These are phyloP conservation scores for Rhinogobio ventralis DNA, from an alignment of 2,797 vertebrate species.

Conservation along the genomic window DNA sequence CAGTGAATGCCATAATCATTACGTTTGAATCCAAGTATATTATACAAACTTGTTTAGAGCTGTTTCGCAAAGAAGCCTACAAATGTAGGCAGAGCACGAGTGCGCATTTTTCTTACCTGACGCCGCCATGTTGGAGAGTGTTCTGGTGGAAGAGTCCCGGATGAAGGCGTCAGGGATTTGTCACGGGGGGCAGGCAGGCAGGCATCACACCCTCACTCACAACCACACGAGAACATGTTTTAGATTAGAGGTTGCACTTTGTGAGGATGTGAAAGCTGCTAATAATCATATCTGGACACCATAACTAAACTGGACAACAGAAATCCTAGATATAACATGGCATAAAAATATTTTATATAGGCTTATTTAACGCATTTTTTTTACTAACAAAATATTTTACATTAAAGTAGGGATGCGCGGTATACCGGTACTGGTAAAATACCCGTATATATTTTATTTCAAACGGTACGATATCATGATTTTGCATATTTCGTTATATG, in stretches of 20 bases:
- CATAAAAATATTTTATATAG: not conserved
- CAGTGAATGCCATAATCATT: not conserved
- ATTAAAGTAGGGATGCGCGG: too few relatives aligned
- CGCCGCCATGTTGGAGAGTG: slow-evolving; percentile 97
- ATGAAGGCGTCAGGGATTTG: slow-evolving; percentile 83
- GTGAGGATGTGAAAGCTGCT: not conserved
- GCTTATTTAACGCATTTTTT: not conserved
- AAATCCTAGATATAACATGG: not conserved
- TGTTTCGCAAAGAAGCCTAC: not conserved
- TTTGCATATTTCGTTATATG: too few relatives aligned
- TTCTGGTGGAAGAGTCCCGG: slow-evolving; percentile 89
- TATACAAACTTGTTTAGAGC: slow-evolving; percentile 3
- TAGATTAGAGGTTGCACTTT: not conserved
- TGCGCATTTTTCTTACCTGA: slow-evolving; percentile 94
- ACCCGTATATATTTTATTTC: too few relatives aligned
- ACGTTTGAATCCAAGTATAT: not conserved
- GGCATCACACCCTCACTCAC: not conserved
- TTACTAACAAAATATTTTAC: not conserved
- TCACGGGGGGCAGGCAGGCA: slow-evolving; percentile 13
- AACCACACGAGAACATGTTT: not conserved
- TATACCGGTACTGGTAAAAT: too few relatives aligned
- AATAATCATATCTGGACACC: not conserved
- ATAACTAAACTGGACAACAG: not conserved
- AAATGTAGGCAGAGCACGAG: slow-evolving; percentile 58
- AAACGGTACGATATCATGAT: too few relatives aligned